phyloP scores from a whole-genome alignment of 2,113 vertebrate species.

The Microtus ochrogaster region DNA sequence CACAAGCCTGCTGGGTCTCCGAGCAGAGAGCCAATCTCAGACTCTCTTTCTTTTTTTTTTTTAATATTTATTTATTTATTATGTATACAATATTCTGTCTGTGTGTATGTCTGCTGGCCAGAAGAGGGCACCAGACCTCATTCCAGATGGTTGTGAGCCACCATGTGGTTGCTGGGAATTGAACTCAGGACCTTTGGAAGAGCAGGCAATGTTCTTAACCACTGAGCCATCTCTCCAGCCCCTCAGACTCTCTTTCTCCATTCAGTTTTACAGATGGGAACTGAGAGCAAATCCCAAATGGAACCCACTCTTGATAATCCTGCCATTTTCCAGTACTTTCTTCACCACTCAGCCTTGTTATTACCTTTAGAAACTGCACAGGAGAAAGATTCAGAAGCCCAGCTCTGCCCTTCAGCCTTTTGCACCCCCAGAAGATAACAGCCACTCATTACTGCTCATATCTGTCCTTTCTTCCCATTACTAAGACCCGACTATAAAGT shows the following conservation, averaged over 20 bases:
- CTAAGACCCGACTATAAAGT: neutral
- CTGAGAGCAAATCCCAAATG: neutral
- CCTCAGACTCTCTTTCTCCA: neutral
- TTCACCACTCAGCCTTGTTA: neutral
- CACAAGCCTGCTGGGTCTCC: neutral
- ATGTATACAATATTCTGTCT: too few species aligned
- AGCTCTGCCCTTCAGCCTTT: neutral
- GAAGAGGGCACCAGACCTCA: too few species aligned
- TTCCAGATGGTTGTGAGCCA: too few species aligned
- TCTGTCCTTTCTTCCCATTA: neutral
- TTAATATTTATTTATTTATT: too few species aligned
- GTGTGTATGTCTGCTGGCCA: too few species aligned
- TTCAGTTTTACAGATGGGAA: slow-evolving; percentile 7
- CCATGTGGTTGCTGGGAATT: too few species aligned
- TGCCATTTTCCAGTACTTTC: neutral
- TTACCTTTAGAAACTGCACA: neutral
- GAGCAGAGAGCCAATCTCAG: neutral
- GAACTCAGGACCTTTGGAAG: too few species aligned
- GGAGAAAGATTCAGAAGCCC: neutral
- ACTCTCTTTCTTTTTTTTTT: neutral
- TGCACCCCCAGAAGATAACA: neutral
- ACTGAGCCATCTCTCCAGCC: too few species aligned
- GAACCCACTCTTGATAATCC: neutral
- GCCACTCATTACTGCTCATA: accelerated
- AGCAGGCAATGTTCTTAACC: too few species aligned